Conservation (phyloP, 1,140 invertebrate genomes). For the Bacillus rossius region DNA sequence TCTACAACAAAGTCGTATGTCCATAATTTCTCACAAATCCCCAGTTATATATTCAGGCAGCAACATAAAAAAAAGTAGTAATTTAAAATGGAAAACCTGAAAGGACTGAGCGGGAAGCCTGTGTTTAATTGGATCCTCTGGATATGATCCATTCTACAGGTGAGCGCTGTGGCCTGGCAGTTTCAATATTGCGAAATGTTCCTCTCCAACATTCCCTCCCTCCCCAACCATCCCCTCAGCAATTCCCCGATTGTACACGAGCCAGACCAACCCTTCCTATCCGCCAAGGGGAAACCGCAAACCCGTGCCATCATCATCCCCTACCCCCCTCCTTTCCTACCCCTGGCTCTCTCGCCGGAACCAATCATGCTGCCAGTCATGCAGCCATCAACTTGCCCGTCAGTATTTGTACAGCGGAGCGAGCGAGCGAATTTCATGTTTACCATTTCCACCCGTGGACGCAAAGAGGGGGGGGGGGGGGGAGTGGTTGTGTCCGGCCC, state of each 20-base stretch:
- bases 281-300: too few species aligned
- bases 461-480: not conserved
- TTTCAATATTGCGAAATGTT: conserved; percentile 14
- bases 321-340: not conserved
- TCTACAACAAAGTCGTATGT: too few species aligned
- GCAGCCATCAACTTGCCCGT: conserved; percentile 3
- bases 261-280: not conserved
- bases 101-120: too few species aligned
- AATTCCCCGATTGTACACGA: not conserved
- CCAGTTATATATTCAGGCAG: too few species aligned
- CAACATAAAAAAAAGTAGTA: too few species aligned
- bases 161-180: not conserved
- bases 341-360: not conserved
- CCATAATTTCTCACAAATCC: too few species aligned
- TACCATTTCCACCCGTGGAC: conserved; percentile 13
- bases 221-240: not conserved
- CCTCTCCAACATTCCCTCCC: not conserved
- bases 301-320: too few species aligned
- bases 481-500: conserved; percentile 5
- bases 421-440: conserved; percentile 11
- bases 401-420: conserved; percentile 11
- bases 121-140: too few species aligned
- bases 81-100: too few species aligned
- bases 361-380: conserved; percentile 8
- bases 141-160: too few species aligned